Percentiles rank a stretch among this genome's conserved stretches.
Evolutionary conservation across 2,888 invertebrate species (phyloP).

Genomic region (Spodoptera picta): DNA sequence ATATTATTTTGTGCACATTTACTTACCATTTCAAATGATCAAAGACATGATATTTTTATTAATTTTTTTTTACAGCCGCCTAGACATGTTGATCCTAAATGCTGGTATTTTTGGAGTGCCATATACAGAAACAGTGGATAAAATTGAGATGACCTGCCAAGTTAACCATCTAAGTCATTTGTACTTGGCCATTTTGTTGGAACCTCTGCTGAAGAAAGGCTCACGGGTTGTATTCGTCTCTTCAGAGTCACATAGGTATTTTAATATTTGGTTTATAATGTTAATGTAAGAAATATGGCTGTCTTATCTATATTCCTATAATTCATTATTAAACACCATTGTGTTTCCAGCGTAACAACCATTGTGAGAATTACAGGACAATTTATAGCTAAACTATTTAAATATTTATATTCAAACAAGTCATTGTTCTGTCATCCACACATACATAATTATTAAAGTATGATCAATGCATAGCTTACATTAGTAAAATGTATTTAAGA

Average conservation of each 20-base stretch:
- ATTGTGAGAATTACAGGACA: no score
- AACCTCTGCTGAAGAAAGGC: conserved; percentile 90
- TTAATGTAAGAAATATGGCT: no score
- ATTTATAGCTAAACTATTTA: no score
- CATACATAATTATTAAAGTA: no score
- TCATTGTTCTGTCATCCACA: no score
- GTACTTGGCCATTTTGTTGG: conserved; percentile 93
- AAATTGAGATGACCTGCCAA: conserved; percentile 94
- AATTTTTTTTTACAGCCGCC: conserved; percentile 81
- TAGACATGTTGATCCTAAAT: conserved; percentile 94
- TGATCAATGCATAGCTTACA: no score
- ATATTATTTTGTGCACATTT: no score
- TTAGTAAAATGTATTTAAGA: not conserved
- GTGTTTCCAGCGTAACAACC: no score
- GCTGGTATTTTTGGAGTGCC: conserved; percentile 94
- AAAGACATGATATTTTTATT: not conserved
- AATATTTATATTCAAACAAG: no score
- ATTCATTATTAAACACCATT: no score
- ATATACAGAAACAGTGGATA: conserved; percentile 92
- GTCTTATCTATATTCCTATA: no score
- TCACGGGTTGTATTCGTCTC: conserved; percentile 95
- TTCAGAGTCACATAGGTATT: conserved; percentile 95
- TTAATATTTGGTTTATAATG: conserved; percentile 11
- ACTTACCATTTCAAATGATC: no score
- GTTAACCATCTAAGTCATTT: conserved; percentile 96